Conservation (phyloP, 2,888 invertebrate species). For the Nomada fucata region DNA sequence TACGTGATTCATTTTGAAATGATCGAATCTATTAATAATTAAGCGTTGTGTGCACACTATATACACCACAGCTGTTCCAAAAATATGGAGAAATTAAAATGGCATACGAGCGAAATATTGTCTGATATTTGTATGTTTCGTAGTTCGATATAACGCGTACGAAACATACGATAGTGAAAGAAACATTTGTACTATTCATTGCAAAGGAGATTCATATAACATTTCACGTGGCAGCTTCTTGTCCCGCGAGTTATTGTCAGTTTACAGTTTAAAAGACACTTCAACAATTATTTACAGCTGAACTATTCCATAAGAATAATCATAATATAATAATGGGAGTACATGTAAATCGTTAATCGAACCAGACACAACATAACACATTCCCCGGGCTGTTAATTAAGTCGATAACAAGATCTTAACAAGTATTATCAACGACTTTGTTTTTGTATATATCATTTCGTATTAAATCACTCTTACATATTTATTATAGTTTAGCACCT, state of each 20-base stretch:
- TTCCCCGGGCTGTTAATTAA: conserved; percentile 30
- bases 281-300: conserved; percentile 63
- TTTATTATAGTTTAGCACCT: conserved; percentile 66
- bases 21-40: background rate
- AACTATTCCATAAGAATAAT: conserved; percentile 46
- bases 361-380: conserved; percentile 50
- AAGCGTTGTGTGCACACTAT: background rate
- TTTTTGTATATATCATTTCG: conserved; percentile 31
- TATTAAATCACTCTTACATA: conserved; percentile 61
- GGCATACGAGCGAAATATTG: conserved; percentile 56
- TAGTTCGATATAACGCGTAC: background rate
- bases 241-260: conserved; percentile 55
- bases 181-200: conserved; percentile 61
- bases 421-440: conserved; percentile 42
- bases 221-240: conserved; percentile 26
- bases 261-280: conserved; percentile 58
- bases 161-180: conserved; percentile 47
- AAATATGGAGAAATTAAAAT: conserved; percentile 24
- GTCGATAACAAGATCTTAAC: conserved; percentile 53
- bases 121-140: conserved; percentile 58
- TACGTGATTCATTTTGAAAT: background rate
- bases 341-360: conserved; percentile 40
- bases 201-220: conserved; percentile 34
- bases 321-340: conserved; percentile 31
- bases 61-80: background rate